Evolutionary conservation across 2,113 vertebrate species (phyloP).

Genomic region (Oryzias curvinotus): DNA sequence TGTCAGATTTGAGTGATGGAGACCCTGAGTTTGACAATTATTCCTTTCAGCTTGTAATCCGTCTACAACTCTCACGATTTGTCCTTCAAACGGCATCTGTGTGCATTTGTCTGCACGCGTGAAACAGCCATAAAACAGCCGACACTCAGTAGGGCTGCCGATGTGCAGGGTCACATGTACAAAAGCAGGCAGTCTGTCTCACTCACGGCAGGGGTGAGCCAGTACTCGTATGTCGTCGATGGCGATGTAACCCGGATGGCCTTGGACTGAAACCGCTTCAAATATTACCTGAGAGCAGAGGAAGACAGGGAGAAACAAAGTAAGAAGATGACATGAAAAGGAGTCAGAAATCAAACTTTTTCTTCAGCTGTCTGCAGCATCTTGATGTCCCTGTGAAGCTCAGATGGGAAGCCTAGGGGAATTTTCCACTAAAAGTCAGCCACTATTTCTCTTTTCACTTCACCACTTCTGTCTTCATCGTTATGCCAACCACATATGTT

Average conservation of each 20-base stretch:
- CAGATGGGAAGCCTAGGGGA: slow-evolving; percentile 43
- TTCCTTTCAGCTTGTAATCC: slow-evolving; percentile 44
- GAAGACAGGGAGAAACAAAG: background rate
- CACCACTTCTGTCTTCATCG: slow-evolving; percentile 49
- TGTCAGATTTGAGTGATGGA: slow-evolving; percentile 61
- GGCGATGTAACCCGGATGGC: slow-evolving; percentile 92
- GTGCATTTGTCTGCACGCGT: background rate
- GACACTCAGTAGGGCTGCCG: slow-evolving; percentile 42
- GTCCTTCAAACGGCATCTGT: slow-evolving; percentile 10
- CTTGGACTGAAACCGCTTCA: slow-evolving; percentile 92
- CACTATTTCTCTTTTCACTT: slow-evolving; percentile 39
- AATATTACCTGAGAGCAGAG: slow-evolving; percentile 87
- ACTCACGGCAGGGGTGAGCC: slow-evolving; percentile 96
- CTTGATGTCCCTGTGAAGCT: slow-evolving; percentile 38
- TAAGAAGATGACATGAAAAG: background rate
- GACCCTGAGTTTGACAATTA: slow-evolving; percentile 38
- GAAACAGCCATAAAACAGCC: slow-evolving; percentile 38
- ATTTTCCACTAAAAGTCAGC: slow-evolving; percentile 44
- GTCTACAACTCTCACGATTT: slow-evolving; percentile 41
- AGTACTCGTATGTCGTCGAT: slow-evolving; percentile 95
- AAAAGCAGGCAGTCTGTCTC: background rate
- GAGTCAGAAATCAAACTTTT: slow-evolving; percentile 5
- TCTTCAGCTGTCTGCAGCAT: slow-evolving; percentile 17
- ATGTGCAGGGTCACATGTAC: slow-evolving; percentile 36
- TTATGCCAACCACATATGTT: slow-evolving; percentile 43